Conservation (phyloP, 2,888 invertebrate genomes). For the Pandemis cinnamomeana region DNA sequence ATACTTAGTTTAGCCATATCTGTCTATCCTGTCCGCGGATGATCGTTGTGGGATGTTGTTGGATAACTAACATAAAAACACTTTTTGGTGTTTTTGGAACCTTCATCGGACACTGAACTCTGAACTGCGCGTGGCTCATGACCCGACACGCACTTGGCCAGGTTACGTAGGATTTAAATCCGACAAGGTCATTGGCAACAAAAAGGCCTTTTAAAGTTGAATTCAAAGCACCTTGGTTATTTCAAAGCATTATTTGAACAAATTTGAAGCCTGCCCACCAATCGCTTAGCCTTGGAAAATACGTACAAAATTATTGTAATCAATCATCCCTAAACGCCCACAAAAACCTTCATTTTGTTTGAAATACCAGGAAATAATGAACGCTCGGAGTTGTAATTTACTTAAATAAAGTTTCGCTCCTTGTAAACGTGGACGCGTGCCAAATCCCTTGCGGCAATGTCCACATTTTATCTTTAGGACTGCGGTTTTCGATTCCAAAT, state of each 20-base stretch:
- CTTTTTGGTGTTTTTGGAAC: too few relatives aligned
- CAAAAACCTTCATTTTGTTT: constrained; percentile 34
- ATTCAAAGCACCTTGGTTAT: not conserved
- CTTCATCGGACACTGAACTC: not conserved
- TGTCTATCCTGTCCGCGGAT: not conserved
- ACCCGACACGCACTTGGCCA: too few relatives aligned
- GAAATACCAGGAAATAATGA: constrained; percentile 35
- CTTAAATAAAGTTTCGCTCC: constrained; percentile 41
- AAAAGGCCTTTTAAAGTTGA: not conserved
- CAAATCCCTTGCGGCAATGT: constrained; percentile 31
- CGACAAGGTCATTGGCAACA: not conserved
- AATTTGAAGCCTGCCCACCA: constrained; percentile 21
- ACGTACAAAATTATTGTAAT: constrained; percentile 34
- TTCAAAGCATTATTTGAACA: constrained; percentile 18
- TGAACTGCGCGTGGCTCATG: not conserved
- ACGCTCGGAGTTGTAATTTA: constrained; percentile 32
- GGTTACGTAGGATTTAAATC: too few relatives aligned
- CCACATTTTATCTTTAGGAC: constrained; percentile 38
- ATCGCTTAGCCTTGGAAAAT: constrained; percentile 36
- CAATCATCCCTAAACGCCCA: constrained; percentile 36
- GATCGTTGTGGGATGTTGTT: not conserved
- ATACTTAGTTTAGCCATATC: too few relatives aligned
- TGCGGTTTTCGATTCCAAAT: constrained; percentile 35
- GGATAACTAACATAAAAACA: too few relatives aligned
- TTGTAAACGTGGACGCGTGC: constrained; percentile 35